These are phyloP conservation scores for Cheilosia scutellata DNA, from an alignment of 2,888 invertebrate genomes.

Conservation along the genomic window DNA sequence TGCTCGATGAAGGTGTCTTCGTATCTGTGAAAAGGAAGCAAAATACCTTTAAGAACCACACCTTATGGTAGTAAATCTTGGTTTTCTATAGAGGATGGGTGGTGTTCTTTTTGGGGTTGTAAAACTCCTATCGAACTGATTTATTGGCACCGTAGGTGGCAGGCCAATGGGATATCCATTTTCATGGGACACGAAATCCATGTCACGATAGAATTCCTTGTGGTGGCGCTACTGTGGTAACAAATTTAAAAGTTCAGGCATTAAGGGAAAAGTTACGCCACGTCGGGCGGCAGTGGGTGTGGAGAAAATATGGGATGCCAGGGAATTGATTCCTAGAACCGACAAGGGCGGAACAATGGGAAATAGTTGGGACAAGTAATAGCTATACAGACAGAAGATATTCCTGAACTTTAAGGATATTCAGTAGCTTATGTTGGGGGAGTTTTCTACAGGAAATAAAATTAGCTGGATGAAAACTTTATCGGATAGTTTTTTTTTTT, in stretches of 20 bases:
- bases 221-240: conserved; percentile 45
- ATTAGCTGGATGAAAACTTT: background rate
- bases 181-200: conserved; percentile 71
- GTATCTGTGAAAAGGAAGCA: conserved; percentile 71
- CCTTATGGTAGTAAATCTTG: conserved; percentile 63
- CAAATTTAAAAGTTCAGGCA: conserved; percentile 71
- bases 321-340: conserved; percentile 55
- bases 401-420: conserved; percentile 35
- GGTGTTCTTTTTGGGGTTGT: conserved; percentile 32
- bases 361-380: conserved; percentile 55
- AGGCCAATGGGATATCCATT: conserved; percentile 72
- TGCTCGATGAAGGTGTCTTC: conserved; percentile 80
- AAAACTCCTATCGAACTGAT: conserved; percentile 73
- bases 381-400: conserved; percentile 31
- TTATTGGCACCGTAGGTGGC: conserved; percentile 72
- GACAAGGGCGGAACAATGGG: conserved; percentile 27
- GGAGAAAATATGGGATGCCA: conserved; percentile 24
- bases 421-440: conserved; percentile 17
- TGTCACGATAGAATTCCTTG: conserved; percentile 66
- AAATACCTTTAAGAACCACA: conserved; percentile 52
- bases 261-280: conserved; percentile 57
- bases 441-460: conserved; percentile 1
- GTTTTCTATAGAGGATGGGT: conserved; percentile 19
- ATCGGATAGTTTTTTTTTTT: background rate
- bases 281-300: background rate